Base-by-base conservation (phyloP, 2,888 invertebrate genomes). In the Bhutanitis thaidina region DNA sequence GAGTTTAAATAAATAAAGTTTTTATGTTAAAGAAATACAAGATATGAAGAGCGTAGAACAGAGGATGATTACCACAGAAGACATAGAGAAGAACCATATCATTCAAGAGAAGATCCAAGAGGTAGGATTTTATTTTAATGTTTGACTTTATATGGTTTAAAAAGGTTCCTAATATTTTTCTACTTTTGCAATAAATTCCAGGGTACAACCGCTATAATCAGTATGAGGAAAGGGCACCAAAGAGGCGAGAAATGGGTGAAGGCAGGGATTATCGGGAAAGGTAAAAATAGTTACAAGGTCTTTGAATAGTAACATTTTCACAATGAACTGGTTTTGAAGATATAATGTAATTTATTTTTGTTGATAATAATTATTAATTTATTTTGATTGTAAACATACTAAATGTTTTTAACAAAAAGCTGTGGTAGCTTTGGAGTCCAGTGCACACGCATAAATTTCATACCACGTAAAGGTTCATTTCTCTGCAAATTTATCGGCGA, bases 171-270 rank as follows among this genome's bases (percentile, higher is more conserved):
- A 13, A 36, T 34, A 20, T 8, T 3, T 40, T 40, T 8, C 29
- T 14, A 14, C 8, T 29, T 38, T 13, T 43, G 27, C 12, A 46
- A 38, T 36, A 44, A 30, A 45, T 32, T 36, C 34, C 54, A 86
- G 85, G 74, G 37, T 77, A 65, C 62, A 77, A 74, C 56, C 80
- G 79, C 46, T 79, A 70, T 65, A 82, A 80, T 39, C 80, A 80
- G 34, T 82, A 73, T 70, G 83, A 85, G 52, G 78, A 84, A 1
- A 74, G 77, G 9, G 16, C 30, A n/a, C 72, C 69, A 10, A 84
- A 72, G 57, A 71, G 78, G 50, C 72, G 73, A 10, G 83, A 80
- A 32, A 77, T 66, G 58, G 76, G 72, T 14, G 77, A 80, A 1
- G 65, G 62, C 43, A 72, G 79, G 54, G 85, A 86, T 29, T 83